Conservation (phyloP, 2,797 vertebrate genomes). For the Simalia tracyae region DNA sequence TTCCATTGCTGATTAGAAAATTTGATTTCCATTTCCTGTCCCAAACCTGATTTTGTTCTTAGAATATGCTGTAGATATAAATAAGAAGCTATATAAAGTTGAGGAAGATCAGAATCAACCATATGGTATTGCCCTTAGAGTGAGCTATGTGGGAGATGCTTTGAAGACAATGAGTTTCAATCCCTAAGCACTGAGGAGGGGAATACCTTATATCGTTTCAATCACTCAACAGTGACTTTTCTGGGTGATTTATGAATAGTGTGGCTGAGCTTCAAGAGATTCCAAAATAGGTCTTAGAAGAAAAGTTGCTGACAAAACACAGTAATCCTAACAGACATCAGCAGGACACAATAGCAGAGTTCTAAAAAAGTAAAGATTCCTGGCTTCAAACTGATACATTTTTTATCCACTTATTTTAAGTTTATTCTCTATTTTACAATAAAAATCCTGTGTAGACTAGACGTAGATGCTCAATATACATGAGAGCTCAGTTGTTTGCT, state of each 20-base stretch:
- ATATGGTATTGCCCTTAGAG: conserved; percentile 31
- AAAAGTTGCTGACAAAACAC: background rate
- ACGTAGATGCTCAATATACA: background rate
- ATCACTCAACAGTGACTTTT: conserved; percentile 12
- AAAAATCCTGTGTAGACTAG: conserved; percentile 21
- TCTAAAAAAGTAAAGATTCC: background rate
- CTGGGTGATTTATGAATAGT: conserved; percentile 3
- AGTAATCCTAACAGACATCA: background rate
- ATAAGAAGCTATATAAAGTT: conserved; percentile 20
- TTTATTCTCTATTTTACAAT: background rate
- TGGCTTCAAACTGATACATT: background rate
- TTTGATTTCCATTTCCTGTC: conserved; percentile 27
- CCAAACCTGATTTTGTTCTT: conserved; percentile 30
- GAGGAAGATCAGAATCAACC: conserved; percentile 11
- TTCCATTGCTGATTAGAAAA: conserved; percentile 10
- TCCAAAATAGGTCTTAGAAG: conserved; percentile 9
- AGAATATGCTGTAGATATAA: background rate
- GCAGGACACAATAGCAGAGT: background rate
- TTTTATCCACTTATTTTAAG: conserved; percentile 10
- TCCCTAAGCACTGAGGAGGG: background rate
- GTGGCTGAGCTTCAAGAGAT: conserved; percentile 16
- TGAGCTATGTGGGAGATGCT: conserved; percentile 18
- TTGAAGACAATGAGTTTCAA: conserved; percentile 22
- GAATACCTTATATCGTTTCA: conserved; percentile 35
- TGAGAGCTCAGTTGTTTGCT: background rate